Evolutionary conservation across 2,113 vertebrate genomes (phyloP).

Genomic region (Corythaeola cristata): DNA sequence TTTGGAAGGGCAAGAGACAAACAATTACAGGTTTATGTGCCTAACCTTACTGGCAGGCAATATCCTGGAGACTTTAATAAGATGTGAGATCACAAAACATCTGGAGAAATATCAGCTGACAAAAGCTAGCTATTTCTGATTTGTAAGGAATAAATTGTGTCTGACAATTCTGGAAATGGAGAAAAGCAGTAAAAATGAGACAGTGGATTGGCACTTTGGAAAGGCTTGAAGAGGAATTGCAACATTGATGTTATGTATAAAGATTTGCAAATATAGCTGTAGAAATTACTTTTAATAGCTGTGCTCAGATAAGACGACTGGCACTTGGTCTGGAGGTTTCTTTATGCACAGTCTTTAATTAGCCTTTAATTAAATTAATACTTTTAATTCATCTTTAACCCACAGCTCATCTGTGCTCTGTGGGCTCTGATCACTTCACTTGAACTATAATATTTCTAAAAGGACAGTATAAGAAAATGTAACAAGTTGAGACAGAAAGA

Average conservation of each 20-base stretch:
- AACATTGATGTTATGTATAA: not conserved
- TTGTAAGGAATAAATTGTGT: constrained; percentile 46
- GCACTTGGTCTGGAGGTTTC: not conserved
- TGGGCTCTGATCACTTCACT: not conserved
- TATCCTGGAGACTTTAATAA: constrained; percentile 62
- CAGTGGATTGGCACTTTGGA: not conserved
- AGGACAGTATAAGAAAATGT: not conserved
- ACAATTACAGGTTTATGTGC: constrained; percentile 42
- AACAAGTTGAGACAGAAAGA: not conserved
- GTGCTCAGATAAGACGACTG: not conserved
- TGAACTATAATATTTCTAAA: not conserved
- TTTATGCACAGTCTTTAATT: not conserved
- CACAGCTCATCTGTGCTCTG: not conserved
- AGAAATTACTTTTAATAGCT: not conserved
- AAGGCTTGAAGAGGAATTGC: not conserved
- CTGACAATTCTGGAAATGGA: constrained; percentile 56
- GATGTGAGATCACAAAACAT: constrained; percentile 72
- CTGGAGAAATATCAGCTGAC: constrained; percentile 68
- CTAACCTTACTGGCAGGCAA: constrained; percentile 54
- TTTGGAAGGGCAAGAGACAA: constrained; percentile 55
- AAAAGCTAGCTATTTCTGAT: constrained; percentile 53
- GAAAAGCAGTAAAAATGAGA: constrained; percentile 20
- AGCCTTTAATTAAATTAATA: constrained; percentile 28
- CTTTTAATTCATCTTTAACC: constrained; percentile 27
- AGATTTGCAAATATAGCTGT: constrained; percentile 3